Conservation (phyloP, 2,797 vertebrate genomes). For the Oreortyx pictus region DNA sequence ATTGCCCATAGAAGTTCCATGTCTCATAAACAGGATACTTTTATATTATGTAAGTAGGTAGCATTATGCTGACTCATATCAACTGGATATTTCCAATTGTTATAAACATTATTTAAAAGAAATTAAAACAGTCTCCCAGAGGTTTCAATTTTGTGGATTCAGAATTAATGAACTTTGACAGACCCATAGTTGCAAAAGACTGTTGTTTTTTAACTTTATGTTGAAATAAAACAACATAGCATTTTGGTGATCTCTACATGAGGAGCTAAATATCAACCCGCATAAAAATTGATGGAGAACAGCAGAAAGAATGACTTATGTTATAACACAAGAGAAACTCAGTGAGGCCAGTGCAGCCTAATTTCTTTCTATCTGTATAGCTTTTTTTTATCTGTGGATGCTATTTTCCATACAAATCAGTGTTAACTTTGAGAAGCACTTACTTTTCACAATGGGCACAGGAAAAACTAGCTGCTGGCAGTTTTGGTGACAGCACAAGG, state of each 20-base stretch:
- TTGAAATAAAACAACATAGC: not conserved
- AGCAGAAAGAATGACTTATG: not conserved
- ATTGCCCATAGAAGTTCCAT: not conserved
- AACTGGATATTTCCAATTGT: not conserved
- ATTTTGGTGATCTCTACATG: not conserved
- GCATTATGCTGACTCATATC: not conserved
- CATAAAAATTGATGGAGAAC: not conserved
- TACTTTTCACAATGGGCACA: not conserved
- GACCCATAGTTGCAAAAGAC: not conserved
- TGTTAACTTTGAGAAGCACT: not conserved
- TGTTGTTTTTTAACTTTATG: not conserved
- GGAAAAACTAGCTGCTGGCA: not conserved
- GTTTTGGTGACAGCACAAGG: not conserved
- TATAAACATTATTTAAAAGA: not conserved
- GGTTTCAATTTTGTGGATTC: not conserved
- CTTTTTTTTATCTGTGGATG: not conserved
- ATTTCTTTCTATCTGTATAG: not conserved
- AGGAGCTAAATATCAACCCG: not conserved
- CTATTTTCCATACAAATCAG: not conserved
- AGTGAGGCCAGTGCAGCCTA: not conserved
- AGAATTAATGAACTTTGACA: conserved; percentile 41
- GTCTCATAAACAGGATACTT: not conserved
- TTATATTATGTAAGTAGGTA: not conserved
- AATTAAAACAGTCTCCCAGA: not conserved
- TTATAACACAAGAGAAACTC: not conserved